Evolutionary conservation across 2,113 vertebrate genomes (phyloP).

Genomic region (Antennarius striatus): DNA sequence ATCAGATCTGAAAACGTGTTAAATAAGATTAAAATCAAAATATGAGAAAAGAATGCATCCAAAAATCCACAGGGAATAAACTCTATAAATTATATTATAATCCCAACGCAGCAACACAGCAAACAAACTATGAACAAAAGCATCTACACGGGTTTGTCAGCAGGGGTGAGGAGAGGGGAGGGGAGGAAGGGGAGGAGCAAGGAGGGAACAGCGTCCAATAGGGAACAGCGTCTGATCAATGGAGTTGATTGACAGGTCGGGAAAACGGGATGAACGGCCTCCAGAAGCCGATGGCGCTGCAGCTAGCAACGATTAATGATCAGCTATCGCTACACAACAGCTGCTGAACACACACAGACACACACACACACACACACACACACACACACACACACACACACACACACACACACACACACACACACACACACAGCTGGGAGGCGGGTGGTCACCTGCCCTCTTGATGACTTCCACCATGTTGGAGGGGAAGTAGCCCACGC

Average conservation of each 20-base stretch:
- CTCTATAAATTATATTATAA: slow-evolving; percentile 36
- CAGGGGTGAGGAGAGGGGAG: slow-evolving; percentile 5
- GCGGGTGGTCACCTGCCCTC: slow-evolving; percentile 89
- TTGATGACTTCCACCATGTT: slow-evolving; percentile 97
- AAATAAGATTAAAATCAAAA: slow-evolving; percentile 58
- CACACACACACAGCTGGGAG: slow-evolving; percentile 58
- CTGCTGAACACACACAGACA: slow-evolving; percentile 41
- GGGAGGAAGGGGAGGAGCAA: slow-evolving; percentile 16
- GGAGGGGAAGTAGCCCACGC: slow-evolving; percentile 97
- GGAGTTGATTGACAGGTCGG: slow-evolving; percentile 58
- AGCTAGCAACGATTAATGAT: slow-evolving; percentile 59
- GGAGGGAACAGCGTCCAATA: slow-evolving; percentile 15
- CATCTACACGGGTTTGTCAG: slow-evolving; percentile 20
- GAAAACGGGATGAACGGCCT: slow-evolving; percentile 41
- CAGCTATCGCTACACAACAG: slow-evolving; percentile 49
- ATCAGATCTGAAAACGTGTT: slow-evolving; percentile 54
- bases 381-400: slow-evolving; percentile 19
- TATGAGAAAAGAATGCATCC: slow-evolving; percentile 57
- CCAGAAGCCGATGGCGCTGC: slow-evolving; percentile 47
- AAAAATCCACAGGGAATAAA: slow-evolving; percentile 72
- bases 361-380: slow-evolving; percentile 4
- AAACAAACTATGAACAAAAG: slow-evolving; percentile 58
- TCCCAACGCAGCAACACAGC: slow-evolving; percentile 37
- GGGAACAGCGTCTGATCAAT: slow-evolving; percentile 24
- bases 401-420: slow-evolving; percentile 38